These are phyloP conservation scores for Yoshiicerus persimilis DNA, from an alignment of 1,140 invertebrate genomes.

Conservation along the genomic window DNA sequence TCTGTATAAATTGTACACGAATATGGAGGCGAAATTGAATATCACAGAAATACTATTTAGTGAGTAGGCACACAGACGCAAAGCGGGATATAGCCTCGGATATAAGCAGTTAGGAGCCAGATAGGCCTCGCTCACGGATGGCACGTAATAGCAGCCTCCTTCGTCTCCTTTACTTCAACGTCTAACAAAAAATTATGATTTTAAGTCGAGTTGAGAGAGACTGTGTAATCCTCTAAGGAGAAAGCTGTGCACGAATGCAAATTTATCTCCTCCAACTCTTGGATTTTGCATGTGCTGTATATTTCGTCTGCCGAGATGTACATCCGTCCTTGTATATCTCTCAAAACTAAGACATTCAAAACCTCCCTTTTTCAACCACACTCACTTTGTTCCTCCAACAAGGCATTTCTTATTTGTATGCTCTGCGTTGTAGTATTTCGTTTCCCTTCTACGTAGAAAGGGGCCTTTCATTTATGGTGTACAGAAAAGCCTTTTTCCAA, in stretches of 20 bases:
- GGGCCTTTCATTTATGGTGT: neutral
- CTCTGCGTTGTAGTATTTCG: neutral
- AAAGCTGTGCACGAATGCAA: conserved; percentile 40
- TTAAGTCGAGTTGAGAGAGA: conserved; percentile 29
- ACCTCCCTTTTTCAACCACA: no score
- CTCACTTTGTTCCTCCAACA: neutral
- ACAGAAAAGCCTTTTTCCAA: no score
- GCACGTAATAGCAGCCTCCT: neutral
- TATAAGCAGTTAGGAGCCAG: neutral
- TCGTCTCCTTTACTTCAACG: neutral
- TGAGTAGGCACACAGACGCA: neutral
- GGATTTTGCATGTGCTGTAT: conserved; percentile 9
- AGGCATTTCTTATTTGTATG: neutral
- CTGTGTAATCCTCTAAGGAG: conserved; percentile 38
- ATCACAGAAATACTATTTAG: neutral
- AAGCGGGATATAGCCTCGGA: no score
- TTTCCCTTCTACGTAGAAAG: neutral
- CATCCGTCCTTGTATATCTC: neutral
- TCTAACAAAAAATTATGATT: conserved; percentile 40
- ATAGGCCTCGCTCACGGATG: neutral
- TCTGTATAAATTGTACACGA: neutral
- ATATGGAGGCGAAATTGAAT: neutral
- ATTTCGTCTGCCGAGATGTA: neutral
- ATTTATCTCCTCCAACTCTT: conserved; percentile 28
- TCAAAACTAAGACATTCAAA: neutral